phyloP scores from a whole-genome alignment of 2,888 invertebrate genomes.

The Papilio gigon region DNA sequence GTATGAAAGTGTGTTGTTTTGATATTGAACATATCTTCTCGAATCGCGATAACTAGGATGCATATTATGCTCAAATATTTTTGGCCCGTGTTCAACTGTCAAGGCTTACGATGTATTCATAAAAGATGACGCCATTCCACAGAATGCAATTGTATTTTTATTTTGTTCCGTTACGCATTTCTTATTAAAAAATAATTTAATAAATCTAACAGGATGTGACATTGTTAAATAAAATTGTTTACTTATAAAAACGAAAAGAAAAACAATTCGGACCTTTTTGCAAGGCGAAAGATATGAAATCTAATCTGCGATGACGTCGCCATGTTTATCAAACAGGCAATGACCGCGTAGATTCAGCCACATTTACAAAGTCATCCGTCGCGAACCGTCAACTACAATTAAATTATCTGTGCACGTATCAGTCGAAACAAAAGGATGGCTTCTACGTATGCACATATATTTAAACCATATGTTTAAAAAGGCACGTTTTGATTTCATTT shows the following conservation, averaged over 20 bases:
- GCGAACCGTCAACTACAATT: conserved; percentile 34
- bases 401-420: conserved; percentile 32
- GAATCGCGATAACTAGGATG: neutral
- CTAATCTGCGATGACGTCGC: conserved; percentile 39
- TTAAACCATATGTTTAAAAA: conserved; percentile 8
- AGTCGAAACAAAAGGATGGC: conserved; percentile 8
- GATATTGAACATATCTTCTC: neutral
- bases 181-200: neutral
- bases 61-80: neutral
- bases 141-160: conserved; percentile 8
- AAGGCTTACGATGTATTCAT: neutral
- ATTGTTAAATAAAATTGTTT: too few relatives aligned
- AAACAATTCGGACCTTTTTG: neutral
- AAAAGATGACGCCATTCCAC: neutral
- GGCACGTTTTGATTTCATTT: conserved; percentile 1
- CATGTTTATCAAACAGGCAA: conserved; percentile 38
- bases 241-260: neutral
- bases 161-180: neutral
- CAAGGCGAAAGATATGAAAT: conserved; percentile 41
- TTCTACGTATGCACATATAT: neutral
- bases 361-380: conserved; percentile 30
- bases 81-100: neutral
- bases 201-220: neutral
- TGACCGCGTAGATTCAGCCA: conserved; percentile 36
- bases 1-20: neutral